These are phyloP conservation scores for Litoditis marina DNA, from an alignment of 2,888 invertebrate genomes.

Conservation along the genomic window DNA sequence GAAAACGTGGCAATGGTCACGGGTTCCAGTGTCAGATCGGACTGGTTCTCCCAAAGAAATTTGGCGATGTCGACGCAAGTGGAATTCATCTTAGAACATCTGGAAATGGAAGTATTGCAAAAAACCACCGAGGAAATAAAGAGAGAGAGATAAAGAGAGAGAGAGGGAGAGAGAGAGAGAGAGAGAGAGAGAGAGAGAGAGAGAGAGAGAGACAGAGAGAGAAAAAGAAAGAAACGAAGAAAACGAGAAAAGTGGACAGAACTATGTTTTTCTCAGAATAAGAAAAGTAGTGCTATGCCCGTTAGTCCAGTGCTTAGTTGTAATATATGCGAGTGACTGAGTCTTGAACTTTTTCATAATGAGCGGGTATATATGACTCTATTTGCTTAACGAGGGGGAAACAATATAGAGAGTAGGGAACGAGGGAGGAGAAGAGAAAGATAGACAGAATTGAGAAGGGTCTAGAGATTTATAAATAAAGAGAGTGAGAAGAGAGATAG, in stretches of 20 bases:
- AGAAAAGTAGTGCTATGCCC: too few relatives aligned
- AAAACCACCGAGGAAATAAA: background rate
- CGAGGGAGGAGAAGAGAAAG: background rate
- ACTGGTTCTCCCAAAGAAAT: slow-evolving; percentile 49
- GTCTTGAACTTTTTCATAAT: too few relatives aligned
- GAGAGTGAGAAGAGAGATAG: background rate
- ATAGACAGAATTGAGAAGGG: background rate
- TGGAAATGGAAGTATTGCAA: slow-evolving; percentile 2
- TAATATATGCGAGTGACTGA: too few relatives aligned
- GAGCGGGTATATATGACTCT: too few relatives aligned
- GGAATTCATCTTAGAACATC: slow-evolving; percentile 6
- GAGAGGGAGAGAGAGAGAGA: background rate
- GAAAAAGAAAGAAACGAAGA: background rate
- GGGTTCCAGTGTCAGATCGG: slow-evolving; percentile 55
- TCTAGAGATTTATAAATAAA: background rate
- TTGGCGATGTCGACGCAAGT: slow-evolving; percentile 39
- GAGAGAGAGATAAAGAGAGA: background rate
- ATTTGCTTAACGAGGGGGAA: background rate
- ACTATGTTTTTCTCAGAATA: too few relatives aligned
- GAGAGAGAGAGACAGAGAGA: background rate
- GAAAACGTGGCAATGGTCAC: slow-evolving; percentile 47
- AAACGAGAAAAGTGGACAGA: background rate
- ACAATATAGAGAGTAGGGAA: background rate
- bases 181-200: background rate
- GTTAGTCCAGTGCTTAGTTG: too few relatives aligned